A percentile compares a stretch with the other conserved stretches of the same genome.
These are phyloP conservation scores for Eupithecia tripunctaria DNA, from an alignment of 2,888 invertebrate species.

Conservation along the genomic window DNA sequence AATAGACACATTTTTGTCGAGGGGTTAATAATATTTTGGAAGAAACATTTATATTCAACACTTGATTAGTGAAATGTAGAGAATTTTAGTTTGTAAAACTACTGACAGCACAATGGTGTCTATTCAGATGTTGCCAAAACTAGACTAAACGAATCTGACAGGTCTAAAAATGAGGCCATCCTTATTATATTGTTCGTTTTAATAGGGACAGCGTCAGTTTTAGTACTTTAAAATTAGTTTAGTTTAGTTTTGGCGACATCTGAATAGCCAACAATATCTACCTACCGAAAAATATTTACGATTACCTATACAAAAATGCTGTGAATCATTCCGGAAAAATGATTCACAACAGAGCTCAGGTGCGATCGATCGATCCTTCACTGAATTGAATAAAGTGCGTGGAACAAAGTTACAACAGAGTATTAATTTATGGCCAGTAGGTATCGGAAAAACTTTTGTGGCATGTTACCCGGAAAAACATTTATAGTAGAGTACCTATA, in stretches of 20 bases:
- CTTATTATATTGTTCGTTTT: too few relatives aligned
- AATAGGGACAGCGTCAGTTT: too few relatives aligned
- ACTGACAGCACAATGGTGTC: neutral
- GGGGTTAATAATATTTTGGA: too few relatives aligned
- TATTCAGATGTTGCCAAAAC: too few relatives aligned
- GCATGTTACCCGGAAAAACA: constrained; percentile 34
- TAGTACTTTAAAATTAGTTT: too few relatives aligned
- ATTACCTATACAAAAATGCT: neutral
- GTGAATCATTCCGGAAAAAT: constrained; percentile 24
- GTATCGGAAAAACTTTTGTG: constrained; percentile 38
- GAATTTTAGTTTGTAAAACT: neutral
- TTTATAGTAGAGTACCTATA: constrained; percentile 23
- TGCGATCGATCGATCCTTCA: constrained; percentile 62
- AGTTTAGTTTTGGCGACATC: too few relatives aligned
- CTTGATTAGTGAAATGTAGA: neutral
- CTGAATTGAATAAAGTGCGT: constrained; percentile 41
- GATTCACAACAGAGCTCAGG: constrained; percentile 47
- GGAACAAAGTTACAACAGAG: constrained; percentile 35
- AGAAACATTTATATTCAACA: neutral
- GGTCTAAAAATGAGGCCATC: too few relatives aligned
- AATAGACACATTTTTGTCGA: too few relatives aligned
- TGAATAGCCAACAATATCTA: too few relatives aligned
- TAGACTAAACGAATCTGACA: too few relatives aligned
- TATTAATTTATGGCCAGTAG: constrained; percentile 41
- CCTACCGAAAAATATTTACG: neutral